Percentiles rank a stretch among this genome's conserved stretches.
Evolutionary conservation across 2,888 invertebrate genomes (phyloP).

Genomic region (Electrophaes corylata): DNA sequence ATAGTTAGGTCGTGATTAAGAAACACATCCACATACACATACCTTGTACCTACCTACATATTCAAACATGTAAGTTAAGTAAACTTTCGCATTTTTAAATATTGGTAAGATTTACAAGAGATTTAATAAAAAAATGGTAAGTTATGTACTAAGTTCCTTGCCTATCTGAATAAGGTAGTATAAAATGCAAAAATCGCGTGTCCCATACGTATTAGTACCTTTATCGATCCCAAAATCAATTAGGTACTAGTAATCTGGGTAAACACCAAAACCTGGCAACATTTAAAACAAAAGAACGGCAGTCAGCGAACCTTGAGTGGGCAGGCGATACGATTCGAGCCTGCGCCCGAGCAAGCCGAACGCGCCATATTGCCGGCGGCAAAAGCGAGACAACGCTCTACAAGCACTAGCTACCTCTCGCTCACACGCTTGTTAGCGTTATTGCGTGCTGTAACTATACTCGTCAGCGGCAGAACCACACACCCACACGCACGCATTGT

Average conservation of each 20-base stretch:
- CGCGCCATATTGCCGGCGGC: constrained; percentile 81
- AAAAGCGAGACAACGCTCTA: constrained; percentile 63
- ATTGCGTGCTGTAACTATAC: constrained; percentile 83
- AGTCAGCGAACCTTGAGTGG: constrained; percentile 87
- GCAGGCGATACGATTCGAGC: constrained; percentile 86
- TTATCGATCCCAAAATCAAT: background rate
- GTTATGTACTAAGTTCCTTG: no score
- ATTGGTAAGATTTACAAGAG: no score
- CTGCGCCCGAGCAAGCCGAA: constrained; percentile 87
- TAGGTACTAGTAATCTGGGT: constrained; percentile 23
- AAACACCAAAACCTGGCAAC: constrained; percentile 61
- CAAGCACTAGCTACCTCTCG: constrained; percentile 50
- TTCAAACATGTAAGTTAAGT: no score
- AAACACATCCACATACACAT: no score
- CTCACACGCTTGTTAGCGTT: constrained; percentile 83
- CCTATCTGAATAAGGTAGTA: no score
- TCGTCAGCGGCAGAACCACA: constrained; percentile 80
- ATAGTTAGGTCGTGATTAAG: no score
- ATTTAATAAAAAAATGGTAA: no score
- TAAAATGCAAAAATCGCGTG: no score
- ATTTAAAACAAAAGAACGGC: constrained; percentile 85
- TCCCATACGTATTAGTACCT: no score
- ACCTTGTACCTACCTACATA: no score
- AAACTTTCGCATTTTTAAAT: no score
- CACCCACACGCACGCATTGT: constrained; percentile 81